Evolutionary conservation across 2,113 vertebrate genomes (phyloP), one percentile per base, ranked within the genome.

Genomic region (Melanerpes formicivorus): DNA sequence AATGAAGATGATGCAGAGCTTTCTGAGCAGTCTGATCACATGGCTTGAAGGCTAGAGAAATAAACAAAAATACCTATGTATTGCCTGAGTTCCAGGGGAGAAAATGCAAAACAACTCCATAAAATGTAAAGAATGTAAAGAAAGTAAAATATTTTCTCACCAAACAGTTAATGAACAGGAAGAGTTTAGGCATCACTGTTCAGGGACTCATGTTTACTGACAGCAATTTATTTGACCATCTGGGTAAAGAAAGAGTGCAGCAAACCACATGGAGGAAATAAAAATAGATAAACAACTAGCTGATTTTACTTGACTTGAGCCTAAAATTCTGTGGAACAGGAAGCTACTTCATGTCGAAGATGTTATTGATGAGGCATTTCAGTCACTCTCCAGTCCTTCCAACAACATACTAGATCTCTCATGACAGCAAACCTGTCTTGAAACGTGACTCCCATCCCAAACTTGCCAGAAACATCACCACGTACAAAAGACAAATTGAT

Each of bases 161-260:
- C 89, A 71, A 96, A 87, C 40, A 71, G 62, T 85, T 95, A 80
- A 90, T 73, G 62, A 75, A 88, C 60, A 93, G 92, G 76, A 96
- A 96, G 92, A 88, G 74, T 85, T 93, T 80, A 93, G 73, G 76
- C 90, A 90, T 89, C 69, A 65, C 82, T 21, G 5, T 60, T 90
- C 65, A 75, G 95, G 81, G 92, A 86, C 62, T 95, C 73, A 73
- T 90, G 92, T 94, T 95, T 80, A 95, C 83, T 91, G 94, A 94
- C 90, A 93, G 94, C 85, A 94, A 94, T 96, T 96, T 94, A 95
- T 96, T 88, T 84, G 90, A 93, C 87, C 95, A 94, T 94, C 96
- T 94, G 91, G 93, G 79, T 71, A 88, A 94, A 95, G 90, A 96
- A 95, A 95, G 94, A 85, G 76, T 86, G 62, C 73, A 93, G 82